These are phyloP conservation scores for Meloe dianella DNA, from an alignment of 2,888 invertebrate species.

Conservation along the genomic window DNA sequence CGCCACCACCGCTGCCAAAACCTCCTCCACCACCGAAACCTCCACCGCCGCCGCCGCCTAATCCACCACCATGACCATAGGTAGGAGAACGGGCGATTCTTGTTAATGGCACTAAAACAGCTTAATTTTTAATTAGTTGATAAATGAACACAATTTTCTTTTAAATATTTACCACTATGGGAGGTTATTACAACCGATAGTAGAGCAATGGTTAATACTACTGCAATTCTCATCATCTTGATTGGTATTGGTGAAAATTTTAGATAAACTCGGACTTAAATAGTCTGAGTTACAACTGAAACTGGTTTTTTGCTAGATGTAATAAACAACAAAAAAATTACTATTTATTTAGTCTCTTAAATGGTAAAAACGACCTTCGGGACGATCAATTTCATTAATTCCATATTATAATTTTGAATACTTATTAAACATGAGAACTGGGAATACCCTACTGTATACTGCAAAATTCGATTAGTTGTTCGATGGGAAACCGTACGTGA, in stretches of 20 bases:
- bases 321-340: slow-evolving; percentile 21
- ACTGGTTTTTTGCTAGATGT: slow-evolving; percentile 26
- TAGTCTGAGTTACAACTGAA: slow-evolving; percentile 19
- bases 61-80: slow-evolving; percentile 30
- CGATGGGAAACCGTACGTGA: not conserved
- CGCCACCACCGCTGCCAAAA: slow-evolving; percentile 53
- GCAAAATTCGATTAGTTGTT: not conserved
- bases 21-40: slow-evolving; percentile 34
- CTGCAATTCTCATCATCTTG: slow-evolving; percentile 21
- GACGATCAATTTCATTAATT: not conserved
- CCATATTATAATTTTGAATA: not conserved
- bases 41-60: slow-evolving; percentile 53
- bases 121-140: not conserved
- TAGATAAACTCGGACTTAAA: slow-evolving; percentile 23
- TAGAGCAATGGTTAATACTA: slow-evolving; percentile 18
- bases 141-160: not conserved
- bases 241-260: not conserved
- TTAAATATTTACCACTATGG: slow-evolving; percentile 14
- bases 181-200: slow-evolving; percentile 1
- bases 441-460: not conserved
- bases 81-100: not conserved
- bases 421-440: not conserved
- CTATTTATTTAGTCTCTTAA: slow-evolving; percentile 19
- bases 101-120: slow-evolving; percentile 7
- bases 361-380: slow-evolving; percentile 24